These are phyloP conservation scores for Sander lucioperca DNA, from an alignment of 2,113 vertebrate species.

Conservation along the genomic window DNA sequence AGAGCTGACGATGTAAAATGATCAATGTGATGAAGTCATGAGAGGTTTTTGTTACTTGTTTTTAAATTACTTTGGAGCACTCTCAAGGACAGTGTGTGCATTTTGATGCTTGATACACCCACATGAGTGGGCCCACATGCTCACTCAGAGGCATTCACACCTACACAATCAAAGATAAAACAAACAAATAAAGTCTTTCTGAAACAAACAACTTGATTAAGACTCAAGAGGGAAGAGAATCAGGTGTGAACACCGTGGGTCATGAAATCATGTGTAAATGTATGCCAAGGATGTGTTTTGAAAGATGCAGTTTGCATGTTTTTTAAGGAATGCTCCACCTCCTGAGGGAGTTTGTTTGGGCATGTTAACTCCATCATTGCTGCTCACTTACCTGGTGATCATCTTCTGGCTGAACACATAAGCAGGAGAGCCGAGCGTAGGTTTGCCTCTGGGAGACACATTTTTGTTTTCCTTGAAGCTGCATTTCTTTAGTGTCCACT, in stretches of 20 bases:
- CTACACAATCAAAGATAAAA: constrained; percentile 53
- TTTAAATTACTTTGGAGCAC: constrained; percentile 34
- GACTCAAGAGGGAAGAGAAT: constrained; percentile 70
- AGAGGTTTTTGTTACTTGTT: constrained; percentile 29
- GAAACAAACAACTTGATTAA: constrained; percentile 75
- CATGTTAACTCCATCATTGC: constrained; percentile 37
- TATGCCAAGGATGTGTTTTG: constrained; percentile 51
- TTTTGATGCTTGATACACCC: constrained; percentile 12
- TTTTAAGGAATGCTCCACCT: constrained; percentile 10
- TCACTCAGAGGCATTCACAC: constrained; percentile 56
- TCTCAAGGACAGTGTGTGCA: constrained; percentile 52
- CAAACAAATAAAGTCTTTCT: constrained; percentile 53
- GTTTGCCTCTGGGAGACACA: constrained; percentile 50
- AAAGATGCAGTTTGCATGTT: constrained; percentile 26
- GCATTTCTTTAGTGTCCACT: constrained; percentile 37
- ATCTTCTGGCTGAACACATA: constrained; percentile 35
- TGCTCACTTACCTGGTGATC: constrained; percentile 49
- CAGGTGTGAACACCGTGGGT: constrained; percentile 71
- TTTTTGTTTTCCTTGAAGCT: constrained; percentile 50
- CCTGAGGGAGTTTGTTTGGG: constrained; percentile 40
- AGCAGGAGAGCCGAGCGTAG: constrained; percentile 29
- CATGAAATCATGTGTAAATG: constrained; percentile 72
- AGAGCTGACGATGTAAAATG: constrained; percentile 31
- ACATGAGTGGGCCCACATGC: constrained; percentile 1
- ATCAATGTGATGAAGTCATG: constrained; percentile 36